Evolutionary conservation across 1,140 invertebrate species (phyloP).

Genomic region (Nymphalis io): DNA sequence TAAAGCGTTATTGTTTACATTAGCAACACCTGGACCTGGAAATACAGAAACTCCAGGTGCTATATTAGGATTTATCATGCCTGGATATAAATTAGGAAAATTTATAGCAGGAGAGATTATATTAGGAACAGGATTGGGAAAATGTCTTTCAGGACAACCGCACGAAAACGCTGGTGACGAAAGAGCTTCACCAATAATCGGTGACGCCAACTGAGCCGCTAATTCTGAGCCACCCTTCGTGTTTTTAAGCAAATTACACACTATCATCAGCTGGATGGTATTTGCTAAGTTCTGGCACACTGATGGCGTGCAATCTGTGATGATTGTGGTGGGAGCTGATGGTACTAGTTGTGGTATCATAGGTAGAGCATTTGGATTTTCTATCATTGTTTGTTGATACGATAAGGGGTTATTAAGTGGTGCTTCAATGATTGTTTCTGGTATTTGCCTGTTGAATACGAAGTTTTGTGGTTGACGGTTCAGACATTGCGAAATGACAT

Average conservation of each 20-base stretch:
- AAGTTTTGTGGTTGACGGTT: conserved; percentile 37
- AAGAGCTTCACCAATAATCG: conserved; percentile 55
- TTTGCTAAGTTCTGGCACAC: conserved; percentile 65
- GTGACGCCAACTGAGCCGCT: conserved; percentile 49
- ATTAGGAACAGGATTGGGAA: conserved; percentile 31
- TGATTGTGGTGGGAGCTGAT: conserved; percentile 47
- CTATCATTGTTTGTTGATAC: conserved; percentile 11
- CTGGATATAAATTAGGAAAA: conserved; percentile 6
- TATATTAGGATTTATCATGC: neutral
- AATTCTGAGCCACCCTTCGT: conserved; percentile 45
- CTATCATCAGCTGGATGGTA: conserved; percentile 67
- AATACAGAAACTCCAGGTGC: neutral
- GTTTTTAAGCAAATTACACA: conserved; percentile 60
- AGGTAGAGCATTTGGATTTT: conserved; percentile 18
- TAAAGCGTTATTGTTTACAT: conserved; percentile 6
- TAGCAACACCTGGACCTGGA: neutral
- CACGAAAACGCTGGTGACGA: conserved; percentile 47
- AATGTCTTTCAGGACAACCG: conserved; percentile 46
- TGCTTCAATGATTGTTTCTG: conserved; percentile 40
- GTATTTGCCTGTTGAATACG: conserved; percentile 35
- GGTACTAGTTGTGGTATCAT: conserved; percentile 6
- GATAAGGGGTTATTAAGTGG: conserved; percentile 12
- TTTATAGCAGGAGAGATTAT: conserved; percentile 11
- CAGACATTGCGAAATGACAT: conserved; percentile 37
- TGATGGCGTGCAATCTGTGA: conserved; percentile 65